These are phyloP conservation scores for Leptarthrus brevirostris DNA, from an alignment of 2,888 invertebrate species.

Conservation along the genomic window DNA sequence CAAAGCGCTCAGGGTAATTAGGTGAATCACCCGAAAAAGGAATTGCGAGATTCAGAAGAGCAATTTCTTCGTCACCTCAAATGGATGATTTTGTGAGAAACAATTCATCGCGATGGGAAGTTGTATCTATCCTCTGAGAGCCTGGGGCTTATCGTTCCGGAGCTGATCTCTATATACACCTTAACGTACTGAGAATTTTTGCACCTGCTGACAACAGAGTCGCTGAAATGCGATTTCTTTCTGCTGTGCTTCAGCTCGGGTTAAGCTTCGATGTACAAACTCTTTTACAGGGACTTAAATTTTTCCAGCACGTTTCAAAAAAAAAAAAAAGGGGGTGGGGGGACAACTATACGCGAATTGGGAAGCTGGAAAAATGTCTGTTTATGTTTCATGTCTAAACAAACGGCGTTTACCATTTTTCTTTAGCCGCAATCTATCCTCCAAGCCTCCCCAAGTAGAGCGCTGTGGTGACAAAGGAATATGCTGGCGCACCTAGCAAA, in stretches of 20 bases:
- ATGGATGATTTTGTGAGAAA: conserved; percentile 31
- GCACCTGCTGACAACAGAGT: conserved; percentile 37
- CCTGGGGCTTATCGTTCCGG: background rate
- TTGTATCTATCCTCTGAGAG: conserved; percentile 2
- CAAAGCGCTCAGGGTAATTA: conserved; percentile 45
- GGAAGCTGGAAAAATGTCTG: conserved; percentile 46
- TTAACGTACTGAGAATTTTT: conserved; percentile 9
- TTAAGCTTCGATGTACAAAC: conserved; percentile 38
- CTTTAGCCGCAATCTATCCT: conserved; percentile 2
- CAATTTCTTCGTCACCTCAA: conserved; percentile 24
- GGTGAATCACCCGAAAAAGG: conserved; percentile 13
- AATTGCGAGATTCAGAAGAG: conserved; percentile 34
- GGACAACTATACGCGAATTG: background rate
- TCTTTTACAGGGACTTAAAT: conserved; percentile 42
- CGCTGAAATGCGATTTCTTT: conserved; percentile 18
- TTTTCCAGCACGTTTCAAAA: conserved; percentile 17
- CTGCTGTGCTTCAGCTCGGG: background rate
- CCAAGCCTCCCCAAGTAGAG: background rate
- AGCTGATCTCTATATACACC: conserved; percentile 32
- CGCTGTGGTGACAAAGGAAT: conserved; percentile 35
- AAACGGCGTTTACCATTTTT: conserved; percentile 45
- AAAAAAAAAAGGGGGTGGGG: background rate
- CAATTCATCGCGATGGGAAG: conserved; percentile 32
- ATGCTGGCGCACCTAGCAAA: conserved; percentile 32
- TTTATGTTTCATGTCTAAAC: conserved; percentile 47